Evolutionary conservation across 2,888 invertebrate genomes (phyloP).

Genomic region (Rugalucina vietnamica): DNA sequence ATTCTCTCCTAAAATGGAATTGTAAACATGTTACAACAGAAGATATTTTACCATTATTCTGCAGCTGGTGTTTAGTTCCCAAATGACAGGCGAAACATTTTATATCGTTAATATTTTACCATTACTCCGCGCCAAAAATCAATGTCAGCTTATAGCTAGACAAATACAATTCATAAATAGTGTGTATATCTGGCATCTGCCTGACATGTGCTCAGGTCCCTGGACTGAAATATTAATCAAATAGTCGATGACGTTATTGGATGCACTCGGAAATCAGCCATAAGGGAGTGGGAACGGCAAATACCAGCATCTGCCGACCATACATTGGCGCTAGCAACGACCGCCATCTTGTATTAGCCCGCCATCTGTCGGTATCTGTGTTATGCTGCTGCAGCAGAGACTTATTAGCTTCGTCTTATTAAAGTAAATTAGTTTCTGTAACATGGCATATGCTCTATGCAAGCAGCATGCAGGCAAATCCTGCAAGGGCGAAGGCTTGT

Average conservation of each 20-base stretch:
- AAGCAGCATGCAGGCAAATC: too few species aligned
- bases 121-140: background rate
- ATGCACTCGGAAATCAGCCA: conserved; percentile 45
- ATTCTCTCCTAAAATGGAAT: background rate
- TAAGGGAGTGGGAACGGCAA: conserved; percentile 50
- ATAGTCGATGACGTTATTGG: conserved; percentile 56
- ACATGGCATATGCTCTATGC: too few species aligned
- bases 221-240: conserved; percentile 62
- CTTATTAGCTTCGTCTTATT: too few species aligned
- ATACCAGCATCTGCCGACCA: conserved; percentile 56
- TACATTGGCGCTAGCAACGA: background rate
- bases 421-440: too few species aligned
- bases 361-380: conserved; percentile 45
- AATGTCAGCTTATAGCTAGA: background rate
- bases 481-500: too few species aligned
- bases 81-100: background rate
- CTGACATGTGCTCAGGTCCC: conserved; percentile 48
- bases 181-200: conserved; percentile 63
- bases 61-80: background rate
- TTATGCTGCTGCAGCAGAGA: background rate
- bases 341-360: conserved; percentile 30
- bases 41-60: background rate
- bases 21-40: background rate
- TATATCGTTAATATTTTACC: conserved; percentile 4
- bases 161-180: conserved; percentile 48